Evolutionary conservation across 2,888 invertebrate genomes (phyloP), one percentile per base, ranked within the genome.

Genomic region (Lamproptera curius): DNA sequence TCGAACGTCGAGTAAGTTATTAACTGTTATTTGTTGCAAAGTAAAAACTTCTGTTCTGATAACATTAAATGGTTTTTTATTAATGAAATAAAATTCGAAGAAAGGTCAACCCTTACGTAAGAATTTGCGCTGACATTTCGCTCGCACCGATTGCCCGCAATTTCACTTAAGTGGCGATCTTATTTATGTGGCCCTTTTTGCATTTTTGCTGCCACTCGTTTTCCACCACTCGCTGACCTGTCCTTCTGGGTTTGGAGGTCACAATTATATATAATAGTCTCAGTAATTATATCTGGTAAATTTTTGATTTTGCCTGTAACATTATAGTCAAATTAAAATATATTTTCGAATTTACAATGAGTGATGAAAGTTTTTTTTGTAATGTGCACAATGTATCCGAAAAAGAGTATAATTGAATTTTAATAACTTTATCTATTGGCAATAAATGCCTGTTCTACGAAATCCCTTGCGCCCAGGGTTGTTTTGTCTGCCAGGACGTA

Each of bases 31-130:
- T 5, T 20, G 20, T 20, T 20, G 6, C 20, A 20, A 20, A 20
- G 20, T 20, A 20, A 5, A 5, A 11, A 31, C 11, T 31, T 2
- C 2, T 11, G 31, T 42, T 17, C n/a, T 20, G 10, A 33, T 4
- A 42, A 33, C 10, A 41, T 31, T 41, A 31, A 16, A 31, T 11
- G n/a, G 31, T 31, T 31, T 11, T 31, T 31, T 3, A 31, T 4
- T n/a, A n/a, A 31, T 31, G 13, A 31, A 31, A 38, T n/a, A 54
- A 53, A 55, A 53, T n/a, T n/a, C n/a, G n/a, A 57, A 54, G 44
- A 41, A 34, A 38, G 16, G 16, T 14, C n/a, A 43, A 16, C 10
- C 17, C 37, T 37, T 39, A 33, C 39, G 40, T 34, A 46, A 23
- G 11, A 34, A 16, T 34, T 46, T 9, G 17, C 15, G 16, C 13